Evolutionary conservation across 1,140 invertebrate species (phyloP).

Genomic region (Berghia stephanieae): DNA sequence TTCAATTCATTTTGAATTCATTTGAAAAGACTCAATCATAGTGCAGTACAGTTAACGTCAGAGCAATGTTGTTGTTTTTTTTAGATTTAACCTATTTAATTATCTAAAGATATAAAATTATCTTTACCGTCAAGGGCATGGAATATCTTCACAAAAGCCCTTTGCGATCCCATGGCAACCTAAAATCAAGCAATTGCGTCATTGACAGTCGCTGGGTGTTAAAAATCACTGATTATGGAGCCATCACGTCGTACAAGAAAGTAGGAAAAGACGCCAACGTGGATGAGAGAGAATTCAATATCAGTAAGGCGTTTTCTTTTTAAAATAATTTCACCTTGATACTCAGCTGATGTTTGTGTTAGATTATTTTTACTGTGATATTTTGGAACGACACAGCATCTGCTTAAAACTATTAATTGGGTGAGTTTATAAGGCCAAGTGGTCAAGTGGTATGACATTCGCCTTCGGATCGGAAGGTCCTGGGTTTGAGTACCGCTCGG

Average conservation of each 20-base stretch:
- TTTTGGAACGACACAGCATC: no score
- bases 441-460: no score
- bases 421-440: no score
- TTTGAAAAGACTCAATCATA: no score
- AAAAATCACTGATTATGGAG: slow-evolving; percentile 90
- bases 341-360: no score
- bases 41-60: no score
- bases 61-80: not conserved
- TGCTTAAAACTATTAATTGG: no score
- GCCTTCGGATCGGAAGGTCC: no score
- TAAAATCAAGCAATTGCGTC: slow-evolving; percentile 90
- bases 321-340: not conserved
- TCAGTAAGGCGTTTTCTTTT: slow-evolving; percentile 25
- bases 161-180: slow-evolving; percentile 85
- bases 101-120: not conserved
- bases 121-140: slow-evolving; percentile 53
- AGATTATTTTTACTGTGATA: no score
- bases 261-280: slow-evolving; percentile 66
- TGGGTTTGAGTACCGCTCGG: no score
- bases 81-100: not conserved
- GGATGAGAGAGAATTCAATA: slow-evolving; percentile 38
- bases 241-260: slow-evolving; percentile 72
- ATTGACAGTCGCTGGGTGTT: slow-evolving; percentile 95
- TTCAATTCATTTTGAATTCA: no score
- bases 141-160: slow-evolving; percentile 82